These are phyloP conservation scores for Coleophora deauratella DNA, from an alignment of 2,888 invertebrate genomes.

Conservation along the genomic window DNA sequence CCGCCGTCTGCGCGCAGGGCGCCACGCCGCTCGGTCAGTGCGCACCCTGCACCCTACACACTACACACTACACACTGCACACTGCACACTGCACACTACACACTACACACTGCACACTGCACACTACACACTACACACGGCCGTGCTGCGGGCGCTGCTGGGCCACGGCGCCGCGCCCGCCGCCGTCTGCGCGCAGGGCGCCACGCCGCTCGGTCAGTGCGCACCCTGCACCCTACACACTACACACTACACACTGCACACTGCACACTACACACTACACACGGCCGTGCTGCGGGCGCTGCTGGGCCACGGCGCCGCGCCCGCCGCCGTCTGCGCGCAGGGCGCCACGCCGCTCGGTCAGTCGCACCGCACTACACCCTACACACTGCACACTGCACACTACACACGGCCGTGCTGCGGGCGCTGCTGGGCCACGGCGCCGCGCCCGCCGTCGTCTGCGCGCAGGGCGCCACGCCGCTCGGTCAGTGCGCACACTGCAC, in stretches of 20 bases:
- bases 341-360: constrained; percentile 93
- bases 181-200: constrained; percentile 99
- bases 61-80: constrained; percentile 96
- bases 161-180: constrained; percentile 93
- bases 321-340: constrained; percentile 94
- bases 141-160: constrained; percentile 82
- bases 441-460: constrained; percentile 90
- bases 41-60: constrained; percentile 81
- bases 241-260: too few relatives aligned
- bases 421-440: constrained; percentile 87
- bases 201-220: too few relatives aligned
- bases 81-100: constrained; percentile 66
- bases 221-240: too few relatives aligned
- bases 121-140: neutral
- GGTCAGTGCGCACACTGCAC: constrained; percentile 52
- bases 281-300: constrained; percentile 86
- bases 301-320: constrained; percentile 85
- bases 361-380: constrained; percentile 1
- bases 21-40: constrained; percentile 3
- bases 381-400: neutral
- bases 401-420: constrained; percentile 88
- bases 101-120: neutral
- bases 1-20: too few relatives aligned
- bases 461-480: constrained; percentile 96
- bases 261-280: too few relatives aligned